Base-by-base conservation (phyloP, 2,797 vertebrate species). In the Heteromormyrus szaboi region DNA sequence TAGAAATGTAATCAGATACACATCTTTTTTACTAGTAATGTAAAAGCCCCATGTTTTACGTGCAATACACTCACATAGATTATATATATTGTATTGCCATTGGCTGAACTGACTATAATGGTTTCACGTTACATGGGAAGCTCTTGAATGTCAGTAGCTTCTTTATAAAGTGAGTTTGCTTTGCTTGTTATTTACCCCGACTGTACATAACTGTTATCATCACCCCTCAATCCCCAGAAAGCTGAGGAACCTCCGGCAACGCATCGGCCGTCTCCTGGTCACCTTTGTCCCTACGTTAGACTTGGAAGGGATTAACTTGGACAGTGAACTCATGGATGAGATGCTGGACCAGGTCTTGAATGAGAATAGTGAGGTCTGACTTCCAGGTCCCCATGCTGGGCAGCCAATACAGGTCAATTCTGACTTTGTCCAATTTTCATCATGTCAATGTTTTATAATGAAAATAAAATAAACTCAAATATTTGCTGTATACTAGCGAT, bases 251-350 rank as follows among this genome's bases (percentile, higher is more conserved):
- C 95, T 97, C 17, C 94, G 96, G 2, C 90, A 96, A 51, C 96
- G 95, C 0, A 93, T 96, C 48, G 95, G 95, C 76, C 95, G 95
- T 0, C 93, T 97, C 76, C 93, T 97, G 91, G 94, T 94, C 79
- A 96, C 95, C 46, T 95, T 97, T 88, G 94, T 97, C 89, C 96
- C 96, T 0, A 95, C 96, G 84, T 93, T 97, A 89, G 94, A 96
- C 89, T 94, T 97, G 87, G 93, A 96, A 91, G 94, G 97, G 92
- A 94, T 97, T 65, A 96, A 96, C 89, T 96, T 96, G 0, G 95
- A 95, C 56, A 94, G 95, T 4, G 96, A 96, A 5, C 94, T 96
- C 5, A 95, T 97, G 14, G 96, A 97, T 89, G 93, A 96, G 88
- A 95, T 97, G 89, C 90, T 97, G 81, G 94, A 94, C 48, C 96